These are phyloP conservation scores for Aplodontia rufa DNA, from an alignment of 2,113 vertebrate genomes.

Conservation along the genomic window DNA sequence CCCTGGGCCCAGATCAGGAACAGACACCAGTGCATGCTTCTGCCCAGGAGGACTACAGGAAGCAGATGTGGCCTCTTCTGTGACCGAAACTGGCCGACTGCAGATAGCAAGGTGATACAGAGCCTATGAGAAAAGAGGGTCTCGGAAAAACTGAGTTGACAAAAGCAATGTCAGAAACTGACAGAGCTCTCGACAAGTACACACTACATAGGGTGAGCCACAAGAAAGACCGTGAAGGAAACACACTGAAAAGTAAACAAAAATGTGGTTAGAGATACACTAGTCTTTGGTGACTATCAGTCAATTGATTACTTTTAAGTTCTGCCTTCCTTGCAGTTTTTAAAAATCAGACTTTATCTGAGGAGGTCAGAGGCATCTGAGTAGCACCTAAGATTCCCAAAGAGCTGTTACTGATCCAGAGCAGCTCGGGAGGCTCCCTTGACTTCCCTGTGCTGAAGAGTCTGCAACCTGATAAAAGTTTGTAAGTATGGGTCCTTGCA, in stretches of 20 bases:
- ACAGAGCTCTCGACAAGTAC: slow-evolving; percentile 13
- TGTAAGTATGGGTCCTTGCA: accelerated
- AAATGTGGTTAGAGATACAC: slow-evolving; percentile 32
- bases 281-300: slow-evolving; percentile 3
- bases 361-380: neutral
- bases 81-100: slow-evolving; percentile 14
- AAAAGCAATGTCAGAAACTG: slow-evolving; percentile 45
- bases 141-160: slow-evolving; percentile 67
- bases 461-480: neutral
- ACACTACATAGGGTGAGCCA: slow-evolving; percentile 10
- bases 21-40: slow-evolving; percentile 68
- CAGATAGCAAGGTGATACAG: slow-evolving; percentile 11
- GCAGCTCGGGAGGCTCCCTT: neutral
- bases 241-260: slow-evolving; percentile 58
- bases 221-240: slow-evolving; percentile 64
- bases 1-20: slow-evolving; percentile 69
- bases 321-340: neutral
- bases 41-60: slow-evolving; percentile 49
- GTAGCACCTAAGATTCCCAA: neutral
- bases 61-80: slow-evolving; percentile 54
- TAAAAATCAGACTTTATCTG: neutral
- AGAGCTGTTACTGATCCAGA: neutral
- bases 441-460: neutral
- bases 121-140: slow-evolving; percentile 38
- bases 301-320: slow-evolving; percentile 7